These are phyloP conservation scores for Geopemphigus sp. DNA, from an alignment of 1,140 invertebrate genomes.

Conservation along the genomic window DNA sequence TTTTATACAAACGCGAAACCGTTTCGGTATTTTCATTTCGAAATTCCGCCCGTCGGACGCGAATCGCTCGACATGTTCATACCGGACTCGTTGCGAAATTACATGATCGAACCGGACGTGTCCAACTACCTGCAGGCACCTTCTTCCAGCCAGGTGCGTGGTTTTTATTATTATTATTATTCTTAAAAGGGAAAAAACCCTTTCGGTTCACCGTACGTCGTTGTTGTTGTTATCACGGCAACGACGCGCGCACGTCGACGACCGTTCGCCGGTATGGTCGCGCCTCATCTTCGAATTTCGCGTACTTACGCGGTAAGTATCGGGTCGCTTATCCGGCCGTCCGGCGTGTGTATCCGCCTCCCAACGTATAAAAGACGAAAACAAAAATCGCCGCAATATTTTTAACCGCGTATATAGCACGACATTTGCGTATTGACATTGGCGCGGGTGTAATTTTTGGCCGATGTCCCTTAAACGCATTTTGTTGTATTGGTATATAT, in stretches of 20 bases:
- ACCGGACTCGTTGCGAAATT: conserved; percentile 74
- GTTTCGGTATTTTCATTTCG: neutral
- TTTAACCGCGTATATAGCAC: conserved; percentile 26
- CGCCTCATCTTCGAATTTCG: too few species aligned
- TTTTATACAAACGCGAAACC: neutral
- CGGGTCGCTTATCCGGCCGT: too few species aligned
- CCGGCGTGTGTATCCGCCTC: too few species aligned
- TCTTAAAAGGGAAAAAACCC: too few species aligned
- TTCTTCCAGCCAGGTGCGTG: conserved; percentile 73
- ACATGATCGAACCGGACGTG: conserved; percentile 81
- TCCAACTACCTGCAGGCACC: conserved; percentile 77
- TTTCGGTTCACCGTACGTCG: too few species aligned
- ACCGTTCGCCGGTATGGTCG: too few species aligned
- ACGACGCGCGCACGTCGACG: too few species aligned
- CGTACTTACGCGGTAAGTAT: too few species aligned
- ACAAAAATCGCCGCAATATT: neutral
- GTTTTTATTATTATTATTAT: neutral
- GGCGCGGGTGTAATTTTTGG: conserved; percentile 24
- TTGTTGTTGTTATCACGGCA: too few species aligned
- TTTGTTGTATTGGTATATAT: conserved; percentile 42
- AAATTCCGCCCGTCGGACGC: neutral
- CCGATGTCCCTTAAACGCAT: conserved; percentile 33
- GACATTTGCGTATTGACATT: conserved; percentile 47
- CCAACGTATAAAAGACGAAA: too few species aligned
- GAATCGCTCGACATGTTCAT: conserved; percentile 65